A percentile compares a stretch with the other conserved stretches of the same genome.
These are phyloP conservation scores for Typhlichthys subterraneus DNA, from an alignment of 2,797 vertebrate species.

Conservation along the genomic window DNA sequence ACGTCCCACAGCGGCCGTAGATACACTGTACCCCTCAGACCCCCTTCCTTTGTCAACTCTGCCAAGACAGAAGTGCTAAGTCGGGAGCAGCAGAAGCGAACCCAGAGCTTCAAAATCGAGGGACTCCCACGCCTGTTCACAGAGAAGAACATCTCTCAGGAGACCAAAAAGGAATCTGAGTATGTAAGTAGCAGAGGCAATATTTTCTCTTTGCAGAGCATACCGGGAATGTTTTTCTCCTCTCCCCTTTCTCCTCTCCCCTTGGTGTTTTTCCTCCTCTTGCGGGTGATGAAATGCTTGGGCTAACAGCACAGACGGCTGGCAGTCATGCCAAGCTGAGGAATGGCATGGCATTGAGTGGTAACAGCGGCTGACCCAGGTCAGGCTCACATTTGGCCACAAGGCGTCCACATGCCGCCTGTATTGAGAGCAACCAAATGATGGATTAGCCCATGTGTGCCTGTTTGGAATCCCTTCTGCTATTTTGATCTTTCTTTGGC, in stretches of 20 bases:
- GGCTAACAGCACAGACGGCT: conserved; percentile 61
- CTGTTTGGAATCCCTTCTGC: conserved; percentile 73
- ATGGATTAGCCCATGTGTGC: conserved; percentile 74
- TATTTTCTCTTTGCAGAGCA: conserved; percentile 54
- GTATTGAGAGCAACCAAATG: conserved; percentile 67
- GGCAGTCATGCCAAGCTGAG: conserved; percentile 58
- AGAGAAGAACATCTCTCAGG: conserved; percentile 89
- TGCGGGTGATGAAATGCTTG: conserved; percentile 75
- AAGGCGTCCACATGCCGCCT: conserved; percentile 77
- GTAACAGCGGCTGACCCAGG: conserved; percentile 70
- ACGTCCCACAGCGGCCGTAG: conserved; percentile 62
- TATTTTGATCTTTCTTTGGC: conserved; percentile 76
- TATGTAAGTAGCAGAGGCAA: conserved; percentile 82
- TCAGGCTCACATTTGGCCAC: conserved; percentile 76
- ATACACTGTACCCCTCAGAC: conserved; percentile 63
- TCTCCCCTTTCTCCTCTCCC: conserved; percentile 36
- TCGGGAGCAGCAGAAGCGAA: conserved; percentile 84
- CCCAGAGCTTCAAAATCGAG: conserved; percentile 85
- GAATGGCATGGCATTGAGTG: conserved; percentile 64
- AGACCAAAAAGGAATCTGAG: conserved; percentile 88
- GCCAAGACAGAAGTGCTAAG: conserved; percentile 83
- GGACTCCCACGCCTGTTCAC: conserved; percentile 81
- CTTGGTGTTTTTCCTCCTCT: conserved; percentile 61
- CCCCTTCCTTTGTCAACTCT: conserved; percentile 67
- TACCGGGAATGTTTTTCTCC: conserved; percentile 67